Evolutionary conservation across 2,113 vertebrate genomes (phyloP), one percentile per base, ranked within the genome.

Genomic region (Larimichthys polyactis): DNA sequence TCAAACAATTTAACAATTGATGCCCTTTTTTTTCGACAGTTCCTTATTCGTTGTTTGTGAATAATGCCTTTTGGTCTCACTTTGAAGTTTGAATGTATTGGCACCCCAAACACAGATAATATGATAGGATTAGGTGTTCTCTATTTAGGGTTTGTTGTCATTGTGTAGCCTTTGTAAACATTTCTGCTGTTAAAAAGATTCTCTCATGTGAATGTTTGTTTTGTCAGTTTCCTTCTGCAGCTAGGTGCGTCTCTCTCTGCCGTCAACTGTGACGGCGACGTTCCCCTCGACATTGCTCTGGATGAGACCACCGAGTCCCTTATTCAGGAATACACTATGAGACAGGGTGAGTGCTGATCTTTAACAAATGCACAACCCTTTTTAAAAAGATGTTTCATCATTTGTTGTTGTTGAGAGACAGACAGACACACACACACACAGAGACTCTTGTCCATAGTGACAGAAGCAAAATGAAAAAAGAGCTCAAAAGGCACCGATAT

Each of bases 211-310:
- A 22, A 0, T 66, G 46, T 82, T 78, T 66, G 29, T 73, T 81
- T 78, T 27, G 0, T 4, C 65, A 99, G 98, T 87, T 99, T 95
- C 91, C 95, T 99, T 81, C 84, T 99, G 75, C 92, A 94, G 86
- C 91, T 93, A 0, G 97, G 97, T 2, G 97, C 97, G 0, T 96
- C 94, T 9, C 95, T 99, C 68, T 94, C 95, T 65, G 94, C 95
- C 5, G 98, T 99, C 74, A 99, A 99, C 92, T 98, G 96, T 8
- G 98, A 99, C 43, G 97, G 98, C 0, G 97, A 99, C 40, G 96
- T 97, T 63, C 97, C 97, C 0, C 94, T 96, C 24, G 98, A 99
- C 90, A 97, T 99, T 11, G 97, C 97, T 0, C 95, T 98, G 89
- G 97, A 99, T 63, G 97, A 97, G n/a, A 94, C 95, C 84, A 96